These are phyloP conservation scores for Acropora yongei DNA, from an alignment of 64 coral and sea anemone genomes.

Conservation along the genomic window DNA sequence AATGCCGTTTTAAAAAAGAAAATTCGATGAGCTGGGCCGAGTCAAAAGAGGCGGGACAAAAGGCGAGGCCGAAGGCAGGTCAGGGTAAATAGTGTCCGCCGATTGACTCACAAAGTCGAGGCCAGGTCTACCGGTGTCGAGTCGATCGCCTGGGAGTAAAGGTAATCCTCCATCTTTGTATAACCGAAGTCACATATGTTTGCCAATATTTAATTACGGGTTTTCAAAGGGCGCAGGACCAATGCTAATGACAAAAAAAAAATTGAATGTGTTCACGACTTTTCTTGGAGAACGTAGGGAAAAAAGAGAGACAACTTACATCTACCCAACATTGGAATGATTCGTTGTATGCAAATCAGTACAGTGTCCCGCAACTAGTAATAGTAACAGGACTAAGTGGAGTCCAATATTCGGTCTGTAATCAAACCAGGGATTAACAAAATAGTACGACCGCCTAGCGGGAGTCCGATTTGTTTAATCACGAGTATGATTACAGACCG, in stretches of 20 bases:
- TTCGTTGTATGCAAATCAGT: no score
- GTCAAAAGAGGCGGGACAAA: neutral
- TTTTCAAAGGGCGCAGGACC: no score
- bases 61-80: neutral
- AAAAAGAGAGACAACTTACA: slow-evolving; percentile 2
- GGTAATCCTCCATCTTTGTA: neutral
- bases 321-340: no score
- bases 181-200: neutral
- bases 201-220: no score
- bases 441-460: no score
- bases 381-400: no score
- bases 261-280: slow-evolving; percentile 3
- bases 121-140: neutral
- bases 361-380: neutral
- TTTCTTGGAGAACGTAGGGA: neutral
- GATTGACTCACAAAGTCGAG: neutral
- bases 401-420: no score
- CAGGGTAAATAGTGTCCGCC: no score
- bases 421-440: no score
- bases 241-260: neutral
- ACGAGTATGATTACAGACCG: no score
- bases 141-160: slow-evolving; percentile 3
- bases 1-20: no score
- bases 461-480: no score
- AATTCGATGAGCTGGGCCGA: slow-evolving; percentile 3